phyloP scores from a whole-genome alignment of 2,888 invertebrate genomes.

The Drosophila neotestacea region DNA sequence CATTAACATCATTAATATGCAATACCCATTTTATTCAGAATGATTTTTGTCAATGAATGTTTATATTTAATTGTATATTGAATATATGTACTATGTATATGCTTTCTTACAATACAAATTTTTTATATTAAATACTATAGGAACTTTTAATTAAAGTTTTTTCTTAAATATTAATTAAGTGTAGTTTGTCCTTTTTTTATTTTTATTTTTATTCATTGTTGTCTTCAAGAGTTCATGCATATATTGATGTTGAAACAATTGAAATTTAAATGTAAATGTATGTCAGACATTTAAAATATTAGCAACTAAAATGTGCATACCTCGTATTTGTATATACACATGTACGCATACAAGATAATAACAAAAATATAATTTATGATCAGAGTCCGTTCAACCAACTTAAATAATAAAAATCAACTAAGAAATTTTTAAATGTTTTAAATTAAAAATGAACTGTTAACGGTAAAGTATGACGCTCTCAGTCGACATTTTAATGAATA shows the following conservation, averaged over 20 bases:
- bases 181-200: not conserved
- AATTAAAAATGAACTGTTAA: conserved; percentile 15
- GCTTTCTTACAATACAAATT: conserved; percentile 32
- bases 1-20: conserved; percentile 20
- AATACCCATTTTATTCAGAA: conserved; percentile 12
- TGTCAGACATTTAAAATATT: not conserved
- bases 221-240: conserved; percentile 2
- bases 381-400: not conserved
- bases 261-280: not conserved
- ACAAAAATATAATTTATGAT: conserved; percentile 5
- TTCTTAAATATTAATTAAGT: conserved; percentile 37
- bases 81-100: conserved; percentile 10
- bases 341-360: not conserved
- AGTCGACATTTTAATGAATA: conserved; percentile 12
- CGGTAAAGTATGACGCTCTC: conserved; percentile 30
- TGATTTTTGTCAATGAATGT: conserved; percentile 22
- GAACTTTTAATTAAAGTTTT: conserved; percentile 72
- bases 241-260: not conserved
- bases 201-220: conserved; percentile 2
- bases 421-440: conserved; percentile 7
- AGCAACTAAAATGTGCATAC: not conserved
- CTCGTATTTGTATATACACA: not conserved
- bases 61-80: conserved; percentile 16
- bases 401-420: conserved; percentile 6
- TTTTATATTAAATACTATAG: conserved; percentile 65